Base-by-base conservation (phyloP, 2,797 vertebrate species). In the Coregonus sp. region DNA sequence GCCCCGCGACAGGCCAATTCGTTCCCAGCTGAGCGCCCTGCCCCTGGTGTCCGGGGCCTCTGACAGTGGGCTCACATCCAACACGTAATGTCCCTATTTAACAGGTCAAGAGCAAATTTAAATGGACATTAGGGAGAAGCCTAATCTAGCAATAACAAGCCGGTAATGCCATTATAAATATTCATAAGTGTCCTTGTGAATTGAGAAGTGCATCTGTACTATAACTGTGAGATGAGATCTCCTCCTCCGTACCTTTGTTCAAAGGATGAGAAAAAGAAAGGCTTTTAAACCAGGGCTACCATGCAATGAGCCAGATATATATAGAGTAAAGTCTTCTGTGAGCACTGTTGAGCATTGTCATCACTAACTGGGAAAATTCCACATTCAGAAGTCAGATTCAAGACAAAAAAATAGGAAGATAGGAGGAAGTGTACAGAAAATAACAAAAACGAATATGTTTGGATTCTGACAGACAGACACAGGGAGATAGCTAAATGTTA, bases 1-100 rank as follows among this genome's bases (percentile, higher is more conserved):
- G 80, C 77, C 77, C 77, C 74, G 78, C 70, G 66, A 88, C 89
- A 84, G 86, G 84, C 87, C 87, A 86, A 86, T 92, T 90, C 84
- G 80, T 86, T 73, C 84, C 59, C 77, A 89, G 87, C 82, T 85
- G 88, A 88, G 37, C 79, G 79, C 78, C 63, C 76, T 78, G 79
- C 81, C 81, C 76, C 31, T 51, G 66, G 81, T 75, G 81, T 81
- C 86, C 74, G 70, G 70, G 71, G 73, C 81, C 75, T 81, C 78
- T 79, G 81, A 79, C 79, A 86, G 54, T 80, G 71, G 83, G 75
- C 80, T 85, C 61, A 79, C 69, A 81, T 89, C 81, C 73, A 81
- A 76, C 76, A 40, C 63, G 63, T 79, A 59, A 76, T 86, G 75
- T 81, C 56, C 67, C 52, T 82, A 74, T 90, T 88, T 89, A 89